Percentiles rank a stretch among this genome's conserved stretches.
Evolutionary conservation across 1,140 invertebrate genomes (phyloP).

Genomic region (Drusus annulatus): DNA sequence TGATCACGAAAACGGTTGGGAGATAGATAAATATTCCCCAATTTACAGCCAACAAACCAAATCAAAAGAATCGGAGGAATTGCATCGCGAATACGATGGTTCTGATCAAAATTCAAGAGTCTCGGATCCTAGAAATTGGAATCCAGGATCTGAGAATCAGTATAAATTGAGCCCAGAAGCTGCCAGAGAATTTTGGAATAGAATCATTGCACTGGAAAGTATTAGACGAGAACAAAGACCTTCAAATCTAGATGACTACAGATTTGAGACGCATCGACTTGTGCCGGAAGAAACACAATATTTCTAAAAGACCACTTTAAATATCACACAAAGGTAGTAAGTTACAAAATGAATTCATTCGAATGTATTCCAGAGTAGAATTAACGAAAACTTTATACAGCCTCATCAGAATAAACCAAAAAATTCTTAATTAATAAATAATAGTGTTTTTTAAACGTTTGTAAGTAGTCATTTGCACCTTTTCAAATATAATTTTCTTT

Average conservation of each 20-base stretch:
- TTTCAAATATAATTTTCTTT: too few relatives aligned
- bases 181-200: neutral
- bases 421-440: too few relatives aligned
- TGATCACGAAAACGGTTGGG: slow-evolving; percentile 16
- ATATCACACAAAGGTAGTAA: neutral
- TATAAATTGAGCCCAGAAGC: neutral
- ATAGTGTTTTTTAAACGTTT: too few relatives aligned
- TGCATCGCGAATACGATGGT: too few relatives aligned
- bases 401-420: too few relatives aligned
- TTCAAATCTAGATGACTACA: neutral
- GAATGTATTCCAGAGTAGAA: too few relatives aligned
- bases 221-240: neutral
- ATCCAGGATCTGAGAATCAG: neutral
- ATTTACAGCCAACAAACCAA: neutral
- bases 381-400: too few relatives aligned
- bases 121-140: neutral
- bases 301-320: neutral
- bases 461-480: too few relatives aligned
- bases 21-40: slow-evolving; percentile 17
- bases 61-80: neutral
- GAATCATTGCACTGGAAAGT: neutral
- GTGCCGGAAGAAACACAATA: too few relatives aligned
- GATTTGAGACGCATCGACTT: neutral
- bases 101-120: neutral
- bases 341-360: neutral